Percentiles rank a stretch among this genome's conserved stretches.
Evolutionary conservation across 2,888 invertebrate species (phyloP).

Genomic region (Hymenopus coronatus): DNA sequence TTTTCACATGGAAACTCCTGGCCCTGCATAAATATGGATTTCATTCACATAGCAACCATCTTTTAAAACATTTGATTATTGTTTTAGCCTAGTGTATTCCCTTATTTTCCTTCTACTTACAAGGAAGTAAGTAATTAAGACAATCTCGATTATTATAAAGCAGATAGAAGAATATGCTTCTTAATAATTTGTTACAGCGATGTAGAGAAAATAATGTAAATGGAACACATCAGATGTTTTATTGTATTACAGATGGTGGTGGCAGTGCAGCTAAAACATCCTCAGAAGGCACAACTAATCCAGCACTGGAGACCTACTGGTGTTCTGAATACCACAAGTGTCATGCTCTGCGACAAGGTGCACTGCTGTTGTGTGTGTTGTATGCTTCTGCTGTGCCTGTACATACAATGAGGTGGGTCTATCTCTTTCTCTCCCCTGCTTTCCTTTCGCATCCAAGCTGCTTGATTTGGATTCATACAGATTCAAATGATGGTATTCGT

Average conservation of each 20-base stretch:
- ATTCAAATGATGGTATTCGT: neutral
- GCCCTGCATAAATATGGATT: no score
- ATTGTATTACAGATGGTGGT: neutral
- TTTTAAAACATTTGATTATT: no score
- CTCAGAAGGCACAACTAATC: constrained; percentile 27
- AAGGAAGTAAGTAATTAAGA: no score
- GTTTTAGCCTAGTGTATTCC: no score
- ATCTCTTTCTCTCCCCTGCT: neutral
- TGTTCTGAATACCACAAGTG: constrained; percentile 85
- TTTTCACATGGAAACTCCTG: no score
- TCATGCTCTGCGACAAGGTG: constrained; percentile 65
- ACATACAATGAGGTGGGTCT: constrained; percentile 68
- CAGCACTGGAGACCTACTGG: constrained; percentile 70
- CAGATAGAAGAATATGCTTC: no score
- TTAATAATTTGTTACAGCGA: no score
- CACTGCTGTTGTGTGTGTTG: constrained; percentile 69
- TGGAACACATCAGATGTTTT: no score
- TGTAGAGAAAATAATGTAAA: no score
- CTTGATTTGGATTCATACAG: neutral
- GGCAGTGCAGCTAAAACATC: neutral
- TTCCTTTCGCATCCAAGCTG: neutral
- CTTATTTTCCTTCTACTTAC: no score
- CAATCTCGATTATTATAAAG: no score
- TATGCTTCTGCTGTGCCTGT: constrained; percentile 72
- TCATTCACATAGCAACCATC: no score